phyloP scores from a whole-genome alignment of 2,113 vertebrate species.

The Coreoperca whiteheadi region DNA sequence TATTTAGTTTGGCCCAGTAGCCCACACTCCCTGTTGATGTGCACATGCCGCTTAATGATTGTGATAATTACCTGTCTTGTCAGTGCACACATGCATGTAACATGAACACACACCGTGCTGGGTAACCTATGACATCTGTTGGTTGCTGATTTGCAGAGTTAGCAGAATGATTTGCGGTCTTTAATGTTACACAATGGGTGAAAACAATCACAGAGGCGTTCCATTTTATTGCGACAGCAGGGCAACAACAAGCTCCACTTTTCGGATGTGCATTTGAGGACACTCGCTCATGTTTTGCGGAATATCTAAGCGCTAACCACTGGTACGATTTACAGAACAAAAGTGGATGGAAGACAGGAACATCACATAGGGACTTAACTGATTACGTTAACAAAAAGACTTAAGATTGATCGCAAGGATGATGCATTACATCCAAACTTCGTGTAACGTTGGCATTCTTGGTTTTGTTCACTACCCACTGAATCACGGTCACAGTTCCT shows the following conservation, averaged over 20 bases:
- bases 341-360: not conserved
- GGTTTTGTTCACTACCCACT: no score
- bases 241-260: not conserved
- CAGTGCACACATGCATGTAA: not conserved
- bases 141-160: constrained; percentile 19
- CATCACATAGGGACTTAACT: no score
- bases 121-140: not conserved
- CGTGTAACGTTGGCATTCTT: not conserved
- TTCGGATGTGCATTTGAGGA: not conserved
- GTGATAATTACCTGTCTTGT: not conserved
- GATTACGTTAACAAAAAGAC: not conserved
- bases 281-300: not conserved
- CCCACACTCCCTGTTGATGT: not conserved
- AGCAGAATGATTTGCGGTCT: not conserved
- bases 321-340: not conserved
- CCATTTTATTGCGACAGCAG: not conserved
- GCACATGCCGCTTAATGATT: not conserved
- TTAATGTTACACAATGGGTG: not conserved
- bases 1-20: constrained; percentile 13
- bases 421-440: no score
- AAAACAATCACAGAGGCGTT: not conserved
- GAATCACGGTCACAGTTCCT: no score
- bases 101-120: not conserved
- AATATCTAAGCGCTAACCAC: not conserved
- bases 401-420: not conserved